Evolutionary conservation across 2,113 vertebrate species (phyloP), one percentile per base, ranked within the genome.

Genomic region (Oncorhynchus mykiss): DNA sequence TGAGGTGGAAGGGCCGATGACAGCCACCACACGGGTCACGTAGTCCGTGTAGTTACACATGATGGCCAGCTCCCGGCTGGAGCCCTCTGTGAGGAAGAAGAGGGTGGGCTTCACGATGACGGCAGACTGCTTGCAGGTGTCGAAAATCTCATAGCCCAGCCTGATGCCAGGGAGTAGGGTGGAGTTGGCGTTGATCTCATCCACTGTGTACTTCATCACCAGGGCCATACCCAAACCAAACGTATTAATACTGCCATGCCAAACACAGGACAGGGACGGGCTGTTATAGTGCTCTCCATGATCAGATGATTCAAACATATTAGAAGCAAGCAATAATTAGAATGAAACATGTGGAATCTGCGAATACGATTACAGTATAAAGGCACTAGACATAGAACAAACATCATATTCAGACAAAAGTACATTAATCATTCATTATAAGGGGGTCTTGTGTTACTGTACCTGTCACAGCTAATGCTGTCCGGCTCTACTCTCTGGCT

Each of bases 101-200:
- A 98, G 34, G 13, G 93, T 94, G 9, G 94, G 90, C 83, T 92
- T 93, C 72, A 97, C 75, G 29, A 95, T 74, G 1, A 89, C 78
- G 3, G 89, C 6, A 0, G 95, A 86, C 71, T 97, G 93, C 0
- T 39, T 77, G 82, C 95, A 96, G 0, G 89, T 91, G 87, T 96
- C 93, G 0, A 90, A 88, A 14, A 91, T 93, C 77, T 95, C 87
- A 1, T 94, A 96, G 39, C 96, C 96, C 74, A 97, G 85, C 8
- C 18, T 86, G 0, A 95, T 45, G 0, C 91, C 94, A 0, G 95
- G 95, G 8, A 99, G 96, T 4, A 98, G 85, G 0, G 14, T 3
- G 0, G 87, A 89, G n/a, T 88, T 90, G 0, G 88, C 91, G 76
- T 99, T 99, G 87, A 99, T 95, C 85, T 98, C 92, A 0, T 98